Percentiles rank a stretch among this genome's conserved stretches.
Conservation (phyloP, 2,888 invertebrate genomes). For the Orthosia gothica region DNA sequence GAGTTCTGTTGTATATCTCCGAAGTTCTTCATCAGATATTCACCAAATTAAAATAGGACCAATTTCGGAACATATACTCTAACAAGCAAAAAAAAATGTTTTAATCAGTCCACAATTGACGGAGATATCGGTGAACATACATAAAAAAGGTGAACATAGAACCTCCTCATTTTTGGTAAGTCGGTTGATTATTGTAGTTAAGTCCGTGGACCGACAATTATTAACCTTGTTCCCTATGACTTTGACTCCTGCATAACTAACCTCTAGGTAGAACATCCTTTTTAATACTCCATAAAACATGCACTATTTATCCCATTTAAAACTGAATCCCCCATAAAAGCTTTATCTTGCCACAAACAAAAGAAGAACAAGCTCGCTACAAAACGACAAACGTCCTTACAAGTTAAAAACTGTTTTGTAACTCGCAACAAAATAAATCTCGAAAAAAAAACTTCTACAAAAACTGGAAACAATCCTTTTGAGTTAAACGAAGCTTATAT, state of each 20-base stretch:
- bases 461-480: constrained; percentile 50
- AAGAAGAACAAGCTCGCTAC: constrained; percentile 30
- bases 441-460: constrained; percentile 50
- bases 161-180: too few species aligned
- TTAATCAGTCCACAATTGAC: too few species aligned
- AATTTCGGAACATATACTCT: too few species aligned
- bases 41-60: too few species aligned
- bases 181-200: too few species aligned
- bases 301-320: constrained; percentile 29
- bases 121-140: too few species aligned
- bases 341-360: constrained; percentile 5
- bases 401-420: constrained; percentile 58
- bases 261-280: neutral
- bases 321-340: constrained; percentile 29
- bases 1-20: too few species aligned
- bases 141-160: too few species aligned
- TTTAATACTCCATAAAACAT: neutral
- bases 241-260: neutral
- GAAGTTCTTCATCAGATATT: too few species aligned
- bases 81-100: too few species aligned
- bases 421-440: constrained; percentile 57
- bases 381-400: constrained; percentile 46
- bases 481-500: constrained; percentile 51
- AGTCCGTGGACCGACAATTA: too few species aligned
- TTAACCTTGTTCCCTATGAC: too few species aligned